Evolutionary conservation across 2,797 vertebrate species (phyloP), one percentile per base, ranked within the genome.

Genomic region (Channallabes apus): DNA sequence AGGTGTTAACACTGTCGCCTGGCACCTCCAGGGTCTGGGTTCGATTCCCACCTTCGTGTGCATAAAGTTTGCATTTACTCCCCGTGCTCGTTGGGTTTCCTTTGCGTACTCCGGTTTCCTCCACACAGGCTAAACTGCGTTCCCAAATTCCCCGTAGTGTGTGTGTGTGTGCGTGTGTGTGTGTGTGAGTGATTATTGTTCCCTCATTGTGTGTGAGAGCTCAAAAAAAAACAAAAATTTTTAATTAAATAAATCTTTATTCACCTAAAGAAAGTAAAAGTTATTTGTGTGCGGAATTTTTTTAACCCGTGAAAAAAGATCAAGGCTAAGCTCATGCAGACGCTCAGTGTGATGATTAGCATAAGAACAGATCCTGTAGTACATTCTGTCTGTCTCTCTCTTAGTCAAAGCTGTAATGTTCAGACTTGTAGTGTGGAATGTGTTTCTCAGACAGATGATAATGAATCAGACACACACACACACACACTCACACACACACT

Each of bases 361-460:
- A 61, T 22, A 61, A 61, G 22, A 61, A 20, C 59, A 7, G 20
- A 61, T 20, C 1, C 20, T 24, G 6, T 61, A 58, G 17, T 17
- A 15, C 5, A 1, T 18, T 18, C 56, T 61, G 20, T 61, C 59
- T 61, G 18, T 61, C 22, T 24, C 59, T 22, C 59, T 61, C 59
- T 61, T 22, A 24, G 22, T 61, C 22, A 4, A 64, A 64, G 3
- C 61, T 64, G 24, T n/a, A 27, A n/a, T n/a, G 65, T 71, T 82
- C 59, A 20, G 20, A 35, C 5, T 27, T 72, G 32, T 6, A 62
- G 69, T 83, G 71, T 75, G 58, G 82, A 75, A 83, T 41, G 68
- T 51, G 8, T 71, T 75, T 65, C 58, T 75, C 71, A 76, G 59
- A 6, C n/a, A 35, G 54, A 41, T 5, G 68, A 82, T 73, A 76